Evolutionary conservation across 2,113 vertebrate species (phyloP).

Genomic region (Perca fluviatilis): DNA sequence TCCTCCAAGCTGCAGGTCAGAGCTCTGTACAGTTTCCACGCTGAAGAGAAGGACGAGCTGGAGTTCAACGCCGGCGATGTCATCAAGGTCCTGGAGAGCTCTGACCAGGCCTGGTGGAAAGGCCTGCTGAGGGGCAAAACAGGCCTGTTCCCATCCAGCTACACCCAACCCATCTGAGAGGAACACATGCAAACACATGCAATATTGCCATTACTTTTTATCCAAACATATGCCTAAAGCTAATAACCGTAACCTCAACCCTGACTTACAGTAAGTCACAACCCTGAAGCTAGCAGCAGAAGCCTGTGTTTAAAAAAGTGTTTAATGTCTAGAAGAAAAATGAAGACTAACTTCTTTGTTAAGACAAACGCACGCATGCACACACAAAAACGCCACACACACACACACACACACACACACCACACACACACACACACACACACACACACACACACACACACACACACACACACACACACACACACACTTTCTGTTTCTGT

Average conservation of each 20-base stretch:
- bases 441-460: no score
- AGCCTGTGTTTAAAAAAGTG: background rate
- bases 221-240: no score
- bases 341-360: background rate
- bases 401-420: no score
- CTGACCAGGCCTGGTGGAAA: constrained; percentile 89
- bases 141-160: constrained; percentile 92
- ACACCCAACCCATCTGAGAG: constrained; percentile 80
- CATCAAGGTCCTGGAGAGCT: constrained; percentile 87
- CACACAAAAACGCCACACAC: background rate
- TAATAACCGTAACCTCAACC: no score
- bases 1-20: constrained; percentile 76
- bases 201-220: no score
- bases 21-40: constrained; percentile 88
- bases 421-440: background rate
- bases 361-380: background rate
- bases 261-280: background rate
- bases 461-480: no score
- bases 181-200: background rate
- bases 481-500: background rate
- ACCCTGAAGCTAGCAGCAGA: background rate
- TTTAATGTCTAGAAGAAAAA: background rate
- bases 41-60: constrained; percentile 88
- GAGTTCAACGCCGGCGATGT: constrained; percentile 86
- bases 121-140: constrained; percentile 84